A percentile compares a stretch with the other conserved stretches of the same genome.
These are phyloP conservation scores for Magallana angulata DNA, from an alignment of 1,140 invertebrate species.

Conservation along the genomic window DNA sequence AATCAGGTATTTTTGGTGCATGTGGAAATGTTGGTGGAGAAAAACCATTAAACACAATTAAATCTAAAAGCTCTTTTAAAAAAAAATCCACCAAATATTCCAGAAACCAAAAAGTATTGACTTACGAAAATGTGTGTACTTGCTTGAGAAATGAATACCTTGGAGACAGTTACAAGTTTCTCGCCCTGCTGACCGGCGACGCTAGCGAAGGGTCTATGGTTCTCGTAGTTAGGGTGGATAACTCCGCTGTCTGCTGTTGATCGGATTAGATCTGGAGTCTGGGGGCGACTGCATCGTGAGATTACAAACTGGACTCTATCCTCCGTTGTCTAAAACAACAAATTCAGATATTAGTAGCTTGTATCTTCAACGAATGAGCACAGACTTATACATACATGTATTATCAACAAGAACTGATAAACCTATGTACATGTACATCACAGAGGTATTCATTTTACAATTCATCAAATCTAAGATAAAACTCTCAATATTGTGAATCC, in stretches of 20 bases:
- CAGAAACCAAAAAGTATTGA: neutral
- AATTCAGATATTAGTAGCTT: neutral
- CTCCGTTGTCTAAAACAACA: conserved; percentile 62
- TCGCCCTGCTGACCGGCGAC: conserved; percentile 69
- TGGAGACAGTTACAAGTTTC: conserved; percentile 78
- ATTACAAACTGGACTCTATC: conserved; percentile 80
- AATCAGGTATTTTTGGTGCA: neutral
- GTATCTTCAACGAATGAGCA: no score
- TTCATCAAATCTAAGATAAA: no score
- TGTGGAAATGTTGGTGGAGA: no score
- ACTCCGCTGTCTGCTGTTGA: conserved; percentile 68
- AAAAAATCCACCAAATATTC: no score
- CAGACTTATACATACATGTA: no score
- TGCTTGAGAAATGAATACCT: conserved; percentile 69
- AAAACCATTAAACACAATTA: no score
- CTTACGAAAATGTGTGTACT: neutral
- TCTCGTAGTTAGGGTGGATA: conserved; percentile 36
- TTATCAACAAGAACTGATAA: no score
- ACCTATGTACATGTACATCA: no score
- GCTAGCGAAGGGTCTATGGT: conserved; percentile 31
- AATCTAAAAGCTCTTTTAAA: no score
- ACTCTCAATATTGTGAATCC: no score
- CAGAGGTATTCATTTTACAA: no score
- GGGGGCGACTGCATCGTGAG: conserved; percentile 76
- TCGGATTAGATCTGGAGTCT: conserved; percentile 77